Percentiles rank a stretch among this genome's conserved stretches.
Conservation (phyloP, 37 sponge, comb jelly and placozoan species). For the Bolinopsis microptera region DNA sequence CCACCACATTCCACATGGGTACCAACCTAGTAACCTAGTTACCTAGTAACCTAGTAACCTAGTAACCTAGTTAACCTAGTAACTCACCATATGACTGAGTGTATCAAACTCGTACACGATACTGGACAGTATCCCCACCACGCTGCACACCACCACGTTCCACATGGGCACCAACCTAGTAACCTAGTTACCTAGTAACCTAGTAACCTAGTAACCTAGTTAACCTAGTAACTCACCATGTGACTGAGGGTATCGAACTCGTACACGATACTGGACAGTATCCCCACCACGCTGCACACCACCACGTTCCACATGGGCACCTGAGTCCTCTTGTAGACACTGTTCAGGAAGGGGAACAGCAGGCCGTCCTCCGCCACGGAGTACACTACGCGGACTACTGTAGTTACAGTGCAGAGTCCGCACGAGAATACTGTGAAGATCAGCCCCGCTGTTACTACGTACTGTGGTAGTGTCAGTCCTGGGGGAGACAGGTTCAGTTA, state of each 20-base stretch:
- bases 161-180: too few relatives aligned
- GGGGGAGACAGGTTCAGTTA: too few relatives aligned
- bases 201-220: too few relatives aligned
- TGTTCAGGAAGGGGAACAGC: not conserved
- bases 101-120: too few relatives aligned
- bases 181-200: too few relatives aligned
- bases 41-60: too few relatives aligned
- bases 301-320: not conserved
- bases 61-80: too few relatives aligned
- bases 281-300: not conserved
- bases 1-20: too few relatives aligned
- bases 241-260: constrained; percentile 38
- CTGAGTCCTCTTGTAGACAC: not conserved
- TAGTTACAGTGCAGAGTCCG: constrained; percentile 40
- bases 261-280: constrained; percentile 5
- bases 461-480: not conserved
- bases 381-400: constrained; percentile 16
- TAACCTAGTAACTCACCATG: constrained; percentile 56
- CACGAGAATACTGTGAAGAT: constrained; percentile 53
- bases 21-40: too few relatives aligned
- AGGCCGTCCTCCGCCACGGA: constrained; percentile 43
- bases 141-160: too few relatives aligned
- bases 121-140: too few relatives aligned
- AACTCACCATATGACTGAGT: too few relatives aligned
- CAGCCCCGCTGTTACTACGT: constrained; percentile 22